phyloP scores from a whole-genome alignment of 2,113 vertebrate species.

The Lasiurus borealis region DNA sequence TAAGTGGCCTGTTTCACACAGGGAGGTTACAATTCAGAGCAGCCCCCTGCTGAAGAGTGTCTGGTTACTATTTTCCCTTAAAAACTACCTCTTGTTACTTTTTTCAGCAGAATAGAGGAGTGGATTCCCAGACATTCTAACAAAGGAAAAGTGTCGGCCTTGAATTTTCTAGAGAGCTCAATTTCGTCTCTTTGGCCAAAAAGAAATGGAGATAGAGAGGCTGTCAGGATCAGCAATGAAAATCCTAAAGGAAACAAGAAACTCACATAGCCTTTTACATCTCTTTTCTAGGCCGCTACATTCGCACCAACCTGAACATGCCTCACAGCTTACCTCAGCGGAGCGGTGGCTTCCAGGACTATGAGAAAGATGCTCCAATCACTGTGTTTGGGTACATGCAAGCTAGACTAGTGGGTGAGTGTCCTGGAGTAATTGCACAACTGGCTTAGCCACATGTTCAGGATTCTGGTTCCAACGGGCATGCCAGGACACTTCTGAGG shows the following conservation, averaged over 20 bases:
- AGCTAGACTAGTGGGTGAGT: conserved; percentile 93
- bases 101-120: background rate
- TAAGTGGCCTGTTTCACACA: background rate
- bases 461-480: background rate
- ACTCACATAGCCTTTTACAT: background rate
- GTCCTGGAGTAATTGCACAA: background rate
- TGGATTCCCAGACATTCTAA: background rate
- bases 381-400: conserved; percentile 98
- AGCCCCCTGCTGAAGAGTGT: background rate
- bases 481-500: background rate
- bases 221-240: background rate
- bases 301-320: conserved; percentile 98
- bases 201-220: background rate
- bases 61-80: background rate
- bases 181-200: background rate
- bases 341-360: conserved; percentile 94
- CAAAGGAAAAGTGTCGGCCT: background rate
- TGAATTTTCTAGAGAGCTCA: background rate
- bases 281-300: conserved; percentile 91
- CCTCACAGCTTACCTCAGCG: conserved; percentile 93
- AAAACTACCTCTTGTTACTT: background rate
- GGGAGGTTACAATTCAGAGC: background rate
- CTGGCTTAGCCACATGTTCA: background rate
- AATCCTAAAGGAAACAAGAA: background rate
- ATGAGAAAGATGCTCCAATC: conserved; percentile 97